Conservation (phyloP, 64 coral and sea anemone genomes). For the Pachyseris speciosa region DNA sequence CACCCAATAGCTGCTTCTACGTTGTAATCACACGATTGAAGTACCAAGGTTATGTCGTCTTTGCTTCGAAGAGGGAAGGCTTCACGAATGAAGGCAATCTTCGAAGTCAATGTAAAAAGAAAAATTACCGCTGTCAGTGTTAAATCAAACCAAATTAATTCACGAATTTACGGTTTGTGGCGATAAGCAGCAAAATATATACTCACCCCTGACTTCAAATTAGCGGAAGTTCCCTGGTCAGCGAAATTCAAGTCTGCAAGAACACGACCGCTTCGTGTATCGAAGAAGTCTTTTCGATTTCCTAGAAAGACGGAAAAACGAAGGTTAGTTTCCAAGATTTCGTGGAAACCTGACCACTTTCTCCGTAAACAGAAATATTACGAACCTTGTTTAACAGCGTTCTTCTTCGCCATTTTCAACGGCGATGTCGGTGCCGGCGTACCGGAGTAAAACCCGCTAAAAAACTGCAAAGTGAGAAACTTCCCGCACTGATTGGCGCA, state of each 20-base stretch:
- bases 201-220: conserved; percentile 78
- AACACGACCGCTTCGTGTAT: conserved; percentile 58
- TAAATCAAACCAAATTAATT: background rate
- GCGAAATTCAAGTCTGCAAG: conserved; percentile 69
- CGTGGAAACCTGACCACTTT: background rate
- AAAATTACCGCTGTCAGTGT: background rate
- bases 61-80: conserved; percentile 78
- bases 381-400: conserved; percentile 14
- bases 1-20: conserved; percentile 78
- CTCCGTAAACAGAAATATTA: background rate
- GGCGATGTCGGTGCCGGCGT: conserved; percentile 22
- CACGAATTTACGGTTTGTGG: conserved; percentile 5
- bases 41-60: conserved; percentile 82
- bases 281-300: conserved; percentile 50
- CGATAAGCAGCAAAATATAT: conserved; percentile 13
- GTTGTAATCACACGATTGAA: conserved; percentile 90
- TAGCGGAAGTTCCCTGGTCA: conserved; percentile 43
- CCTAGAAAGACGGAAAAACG: conserved; percentile 40
- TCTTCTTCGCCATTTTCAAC: conserved; percentile 34
- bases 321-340: background rate
- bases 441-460: background rate
- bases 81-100: conserved; percentile 87
- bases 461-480: background rate
- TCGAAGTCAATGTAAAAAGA: background rate
- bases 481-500: conserved; percentile 9